Evolutionary conservation across 2,797 vertebrate species (phyloP), one percentile per base, ranked within the genome.

Genomic region (Linurgus olivaceus): DNA sequence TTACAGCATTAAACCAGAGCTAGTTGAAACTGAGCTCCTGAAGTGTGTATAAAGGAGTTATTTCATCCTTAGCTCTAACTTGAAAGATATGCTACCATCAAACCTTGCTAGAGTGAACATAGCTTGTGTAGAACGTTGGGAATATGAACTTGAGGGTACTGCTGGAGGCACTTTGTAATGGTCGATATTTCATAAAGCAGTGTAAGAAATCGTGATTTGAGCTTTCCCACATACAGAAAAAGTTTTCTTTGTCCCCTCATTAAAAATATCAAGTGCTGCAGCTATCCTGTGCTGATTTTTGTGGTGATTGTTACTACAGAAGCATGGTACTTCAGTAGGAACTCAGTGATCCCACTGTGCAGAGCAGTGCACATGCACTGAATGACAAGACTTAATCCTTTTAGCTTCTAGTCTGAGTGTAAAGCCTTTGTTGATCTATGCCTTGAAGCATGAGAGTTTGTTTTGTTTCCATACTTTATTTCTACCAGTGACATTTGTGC

Each of bases 381-480:
- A 84, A 74, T 28, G 70, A 55, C 35, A 73, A 55, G 10, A 37
- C 59, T 85, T 85, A 85, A 89, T 93, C n/a, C 38, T 75, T 86
- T 74, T 51, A 87, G 38, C 7, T 44, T 90, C 25, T 74, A 71
- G 10, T 58, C 23, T 78, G 42, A 80, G 7, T 70, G 21, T 38
- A 79, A 95, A 79, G 10, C 26, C 38, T 76, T 85, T 88, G 55
- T 61, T 71, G 35, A 76, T 76, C 45, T 85, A 24, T 74, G 29
- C 57, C 61, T 59, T 35, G 50, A 93, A 77, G 61, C 75, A 58
- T 6, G 7, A 89, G 9, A 44, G 17, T 76, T 92, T 88, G 37
- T 84, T 90, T 93, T 76, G 42, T 65, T 94, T 71, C 63, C 18
- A 24, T 87, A 33, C 28, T 90, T 90, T 76, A 57, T 93, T 95